phyloP scores from a whole-genome alignment of 2,797 vertebrate species.

The Eulemur rubriventer region DNA sequence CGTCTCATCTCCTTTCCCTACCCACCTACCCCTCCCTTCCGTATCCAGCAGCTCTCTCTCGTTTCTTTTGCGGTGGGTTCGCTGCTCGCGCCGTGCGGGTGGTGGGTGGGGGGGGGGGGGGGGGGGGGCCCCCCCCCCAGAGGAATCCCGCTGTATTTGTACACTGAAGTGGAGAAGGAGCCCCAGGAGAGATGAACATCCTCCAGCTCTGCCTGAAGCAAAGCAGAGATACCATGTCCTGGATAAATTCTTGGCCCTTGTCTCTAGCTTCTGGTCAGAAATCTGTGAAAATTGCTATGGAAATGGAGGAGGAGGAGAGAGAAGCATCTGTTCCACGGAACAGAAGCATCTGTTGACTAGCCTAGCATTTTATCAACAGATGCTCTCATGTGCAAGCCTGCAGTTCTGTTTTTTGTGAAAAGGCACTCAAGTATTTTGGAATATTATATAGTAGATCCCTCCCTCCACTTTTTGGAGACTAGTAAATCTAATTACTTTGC shows the following conservation, averaged over 20 bases:
- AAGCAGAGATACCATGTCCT: constrained; percentile 81
- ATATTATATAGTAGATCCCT: constrained; percentile 47
- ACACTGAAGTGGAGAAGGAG: constrained; percentile 83
- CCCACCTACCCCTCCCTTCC: too few relatives aligned
- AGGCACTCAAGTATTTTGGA: constrained; percentile 68
- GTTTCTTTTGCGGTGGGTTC: too few relatives aligned
- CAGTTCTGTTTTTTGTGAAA: constrained; percentile 8
- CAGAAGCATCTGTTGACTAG: not conserved
- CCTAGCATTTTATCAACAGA: not conserved
- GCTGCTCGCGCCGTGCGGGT: too few relatives aligned
- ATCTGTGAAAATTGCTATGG: constrained; percentile 83
- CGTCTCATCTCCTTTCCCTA: too few relatives aligned
- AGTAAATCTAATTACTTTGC: constrained; percentile 2
- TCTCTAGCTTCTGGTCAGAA: constrained; percentile 85
- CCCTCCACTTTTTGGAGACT: not conserved
- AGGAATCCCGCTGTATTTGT: constrained; percentile 83
- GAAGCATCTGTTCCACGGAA: too few relatives aligned
- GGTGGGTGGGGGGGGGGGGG: too few relatives aligned
- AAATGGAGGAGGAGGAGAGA: constrained; percentile 65
- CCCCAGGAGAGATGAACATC: constrained; percentile 77
- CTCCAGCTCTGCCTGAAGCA: constrained; percentile 83
- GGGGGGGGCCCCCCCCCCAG: too few relatives aligned
- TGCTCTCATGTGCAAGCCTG: constrained; percentile 43
- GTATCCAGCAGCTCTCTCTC: too few relatives aligned
- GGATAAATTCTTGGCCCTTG: constrained; percentile 78